Evolutionary conservation across 2,113 vertebrate species (phyloP).

Genomic region (Pituophis catenifer): DNA sequence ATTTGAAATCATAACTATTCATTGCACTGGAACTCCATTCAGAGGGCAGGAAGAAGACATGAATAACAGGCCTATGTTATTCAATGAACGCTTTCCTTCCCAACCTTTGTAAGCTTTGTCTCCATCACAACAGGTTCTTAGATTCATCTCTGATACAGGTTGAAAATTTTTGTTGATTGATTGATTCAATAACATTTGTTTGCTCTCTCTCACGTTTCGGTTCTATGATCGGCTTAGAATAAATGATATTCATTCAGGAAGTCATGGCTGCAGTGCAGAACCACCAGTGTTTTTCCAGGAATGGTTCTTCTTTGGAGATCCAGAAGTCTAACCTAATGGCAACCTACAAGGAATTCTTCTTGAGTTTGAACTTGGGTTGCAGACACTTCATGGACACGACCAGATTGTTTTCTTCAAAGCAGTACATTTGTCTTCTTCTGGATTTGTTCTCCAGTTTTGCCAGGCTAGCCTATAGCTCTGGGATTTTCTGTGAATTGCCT

Average conservation of each 20-base stretch:
- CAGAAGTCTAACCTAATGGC: not conserved
- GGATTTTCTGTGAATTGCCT: not conserved
- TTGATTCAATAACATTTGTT: not conserved
- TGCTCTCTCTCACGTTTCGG: not conserved
- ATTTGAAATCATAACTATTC: constrained; percentile 24
- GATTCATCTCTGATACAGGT: not conserved
- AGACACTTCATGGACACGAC: not conserved
- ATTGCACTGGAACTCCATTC: not conserved
- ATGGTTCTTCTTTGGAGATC: not conserved
- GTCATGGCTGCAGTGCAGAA: not conserved
- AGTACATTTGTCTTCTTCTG: not conserved
- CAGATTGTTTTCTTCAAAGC: not conserved
- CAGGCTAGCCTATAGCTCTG: not conserved
- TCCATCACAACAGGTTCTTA: not conserved
- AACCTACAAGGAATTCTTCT: not conserved
- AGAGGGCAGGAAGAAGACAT: not conserved
- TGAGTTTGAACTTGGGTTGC: not conserved
- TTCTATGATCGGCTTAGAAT: not conserved
- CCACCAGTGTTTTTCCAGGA: not conserved
- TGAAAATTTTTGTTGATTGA: not conserved
- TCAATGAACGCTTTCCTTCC: not conserved
- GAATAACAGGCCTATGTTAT: not conserved
- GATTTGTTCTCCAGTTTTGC: not conserved
- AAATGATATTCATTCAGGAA: not conserved
- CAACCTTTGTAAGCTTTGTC: not conserved